Evolutionary conservation across 2,113 vertebrate genomes (phyloP).

Genomic region (Phoxinus phoxinus): DNA sequence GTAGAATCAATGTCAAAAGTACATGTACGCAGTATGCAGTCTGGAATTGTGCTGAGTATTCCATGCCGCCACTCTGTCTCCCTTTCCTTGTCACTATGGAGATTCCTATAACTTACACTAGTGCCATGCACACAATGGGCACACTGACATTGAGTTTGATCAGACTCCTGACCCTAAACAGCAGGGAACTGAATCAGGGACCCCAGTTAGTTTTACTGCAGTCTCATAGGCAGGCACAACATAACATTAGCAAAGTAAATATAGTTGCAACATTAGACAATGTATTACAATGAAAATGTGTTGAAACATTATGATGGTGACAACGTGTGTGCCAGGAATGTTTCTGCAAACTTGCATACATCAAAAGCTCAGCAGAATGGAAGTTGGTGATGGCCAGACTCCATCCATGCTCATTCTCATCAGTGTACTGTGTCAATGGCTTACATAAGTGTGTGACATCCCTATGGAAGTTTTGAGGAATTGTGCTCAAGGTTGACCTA

Average conservation of each 20-base stretch:
- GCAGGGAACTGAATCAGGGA: constrained; percentile 77
- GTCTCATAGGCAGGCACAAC: constrained; percentile 45
- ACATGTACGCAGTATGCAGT: constrained; percentile 80
- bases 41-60: constrained; percentile 81
- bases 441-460: not conserved
- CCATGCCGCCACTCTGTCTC: constrained; percentile 94
- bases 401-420: not conserved
- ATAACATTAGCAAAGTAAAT: not conserved
- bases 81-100: constrained; percentile 90
- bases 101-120: constrained; percentile 94
- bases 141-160: constrained; percentile 99
- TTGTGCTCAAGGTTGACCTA: constrained; percentile 65
- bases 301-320: not conserved
- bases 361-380: not conserved
- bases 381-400: not conserved
- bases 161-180: constrained; percentile 90
- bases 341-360: not conserved
- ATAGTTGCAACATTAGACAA: not conserved
- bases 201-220: constrained; percentile 81
- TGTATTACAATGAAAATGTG: not conserved
- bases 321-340: not conserved
- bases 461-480: constrained; percentile 8
- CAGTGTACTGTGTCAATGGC: not conserved
- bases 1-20: constrained; percentile 51
- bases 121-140: constrained; percentile 86